phyloP scores from a whole-genome alignment of 2,113 vertebrate genomes.

The Charina bottae region DNA sequence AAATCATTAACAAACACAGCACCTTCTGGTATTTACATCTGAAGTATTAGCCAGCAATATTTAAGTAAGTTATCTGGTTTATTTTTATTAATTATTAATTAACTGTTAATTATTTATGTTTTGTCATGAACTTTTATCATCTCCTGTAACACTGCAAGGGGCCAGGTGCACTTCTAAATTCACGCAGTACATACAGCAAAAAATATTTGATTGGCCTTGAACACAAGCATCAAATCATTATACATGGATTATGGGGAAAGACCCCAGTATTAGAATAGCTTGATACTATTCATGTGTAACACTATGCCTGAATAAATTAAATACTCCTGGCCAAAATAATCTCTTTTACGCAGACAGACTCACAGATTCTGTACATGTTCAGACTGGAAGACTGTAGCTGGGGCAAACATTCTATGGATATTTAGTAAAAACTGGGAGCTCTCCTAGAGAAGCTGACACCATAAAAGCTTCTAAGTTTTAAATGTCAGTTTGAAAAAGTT shows the following conservation, averaged over 20 bases:
- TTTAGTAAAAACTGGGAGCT: background rate
- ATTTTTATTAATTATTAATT: background rate
- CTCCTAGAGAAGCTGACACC: background rate
- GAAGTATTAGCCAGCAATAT: background rate
- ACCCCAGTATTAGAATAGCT: background rate
- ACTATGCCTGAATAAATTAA: background rate
- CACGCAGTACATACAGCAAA: background rate
- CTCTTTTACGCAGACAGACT: background rate
- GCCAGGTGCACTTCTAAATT: background rate
- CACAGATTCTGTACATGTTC: background rate
- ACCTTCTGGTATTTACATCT: background rate
- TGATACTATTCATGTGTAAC: background rate
- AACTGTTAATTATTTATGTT: background rate
- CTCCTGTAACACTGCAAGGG: background rate
- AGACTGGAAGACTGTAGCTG: background rate
- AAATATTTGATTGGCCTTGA: background rate
- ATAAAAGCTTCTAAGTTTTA: constrained; percentile 8
- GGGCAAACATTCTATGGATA: background rate
- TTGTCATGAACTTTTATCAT: background rate
- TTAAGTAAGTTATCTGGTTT: background rate
- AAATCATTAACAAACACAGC: background rate
- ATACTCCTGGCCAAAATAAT: background rate
- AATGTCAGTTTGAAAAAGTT: background rate
- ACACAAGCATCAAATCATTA: background rate
- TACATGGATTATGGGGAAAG: background rate